These are phyloP conservation scores for Cheirogaleus major DNA, from an alignment of 2,797 vertebrate species.

Conservation along the genomic window DNA sequence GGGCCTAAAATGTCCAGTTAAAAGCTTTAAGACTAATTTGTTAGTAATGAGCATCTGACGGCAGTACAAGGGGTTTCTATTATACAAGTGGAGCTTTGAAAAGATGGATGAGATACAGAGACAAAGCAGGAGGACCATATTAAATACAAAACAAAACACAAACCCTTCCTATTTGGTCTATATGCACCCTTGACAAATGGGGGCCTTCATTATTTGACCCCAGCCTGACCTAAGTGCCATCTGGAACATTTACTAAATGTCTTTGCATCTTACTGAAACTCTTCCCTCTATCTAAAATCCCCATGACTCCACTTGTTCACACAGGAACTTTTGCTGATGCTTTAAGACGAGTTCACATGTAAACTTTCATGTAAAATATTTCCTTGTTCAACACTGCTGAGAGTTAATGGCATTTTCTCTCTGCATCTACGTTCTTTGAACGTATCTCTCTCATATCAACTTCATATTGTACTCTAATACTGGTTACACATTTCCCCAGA, in stretches of 20 bases:
- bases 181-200: background rate
- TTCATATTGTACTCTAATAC: background rate
- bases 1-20: background rate
- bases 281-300: background rate
- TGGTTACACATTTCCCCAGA: background rate
- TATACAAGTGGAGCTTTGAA: background rate
- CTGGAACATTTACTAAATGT: background rate
- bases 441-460: background rate
- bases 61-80: background rate
- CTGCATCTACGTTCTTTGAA: background rate
- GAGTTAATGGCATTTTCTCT: background rate
- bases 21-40: background rate
- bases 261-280: background rate
- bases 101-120: background rate
- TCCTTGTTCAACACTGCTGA: background rate
- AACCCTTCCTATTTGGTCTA: background rate
- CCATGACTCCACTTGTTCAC: background rate
- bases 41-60: background rate
- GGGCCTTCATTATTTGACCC: background rate
- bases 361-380: background rate
- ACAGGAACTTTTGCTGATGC: background rate
- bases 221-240: background rate
- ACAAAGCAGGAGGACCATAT: background rate
- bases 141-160: background rate
- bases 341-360: background rate